These are phyloP conservation scores for Aricia agestis DNA, from an alignment of 1,140 invertebrate species.

Conservation along the genomic window DNA sequence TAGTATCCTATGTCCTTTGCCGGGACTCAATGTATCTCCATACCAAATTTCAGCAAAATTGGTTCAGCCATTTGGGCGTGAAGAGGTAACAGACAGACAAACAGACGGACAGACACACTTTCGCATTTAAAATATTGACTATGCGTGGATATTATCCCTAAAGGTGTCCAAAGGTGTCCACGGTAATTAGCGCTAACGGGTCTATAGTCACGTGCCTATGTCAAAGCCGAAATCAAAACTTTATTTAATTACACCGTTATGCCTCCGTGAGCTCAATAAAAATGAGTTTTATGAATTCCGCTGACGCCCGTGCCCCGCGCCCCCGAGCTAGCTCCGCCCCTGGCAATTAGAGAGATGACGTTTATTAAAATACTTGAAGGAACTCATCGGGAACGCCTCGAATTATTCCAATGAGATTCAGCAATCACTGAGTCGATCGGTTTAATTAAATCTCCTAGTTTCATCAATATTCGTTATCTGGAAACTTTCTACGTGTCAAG, in stretches of 20 bases:
- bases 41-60: too few species aligned
- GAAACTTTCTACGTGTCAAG: slow-evolving; percentile 3
- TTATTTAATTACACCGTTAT: slow-evolving; percentile 2
- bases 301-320: slow-evolving; percentile 5
- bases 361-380: slow-evolving; percentile 47
- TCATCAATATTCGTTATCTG: slow-evolving; percentile 28
- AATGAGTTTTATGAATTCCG: slow-evolving; percentile 19
- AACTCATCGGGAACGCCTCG: slow-evolving; percentile 27
- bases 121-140: too few species aligned
- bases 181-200: too few species aligned
- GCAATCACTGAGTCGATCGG: slow-evolving; percentile 41
- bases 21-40: too few species aligned
- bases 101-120: too few species aligned
- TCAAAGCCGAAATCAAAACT: slow-evolving; percentile 1
- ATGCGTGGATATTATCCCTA: too few species aligned
- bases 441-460: slow-evolving; percentile 40
- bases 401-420: slow-evolving; percentile 49
- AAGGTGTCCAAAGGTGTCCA: too few species aligned
- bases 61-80: too few species aligned
- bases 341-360: slow-evolving; percentile 42
- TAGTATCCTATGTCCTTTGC: too few species aligned
- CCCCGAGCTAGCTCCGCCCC: background rate
- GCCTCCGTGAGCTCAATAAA: slow-evolving; percentile 5
- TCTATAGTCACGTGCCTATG: background rate
- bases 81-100: too few species aligned